A percentile compares a stretch with the other conserved stretches of the same genome.
Conservation (phyloP, 1,140 invertebrate species). For the Daktulosphaira vitifoliae region DNA sequence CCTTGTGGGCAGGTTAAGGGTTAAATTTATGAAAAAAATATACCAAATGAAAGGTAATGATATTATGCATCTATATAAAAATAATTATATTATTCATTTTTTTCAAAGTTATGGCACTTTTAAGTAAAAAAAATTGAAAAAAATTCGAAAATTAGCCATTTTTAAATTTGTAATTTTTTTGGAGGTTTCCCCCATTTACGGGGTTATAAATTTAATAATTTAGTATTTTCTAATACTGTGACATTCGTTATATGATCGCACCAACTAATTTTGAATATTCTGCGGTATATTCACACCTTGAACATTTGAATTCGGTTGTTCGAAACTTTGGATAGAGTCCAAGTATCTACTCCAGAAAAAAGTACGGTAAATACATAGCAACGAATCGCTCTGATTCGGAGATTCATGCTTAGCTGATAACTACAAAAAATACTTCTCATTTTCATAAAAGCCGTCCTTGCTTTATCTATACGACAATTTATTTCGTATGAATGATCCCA, state of each 20-base stretch:
- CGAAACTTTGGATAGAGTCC: slow-evolving; percentile 20
- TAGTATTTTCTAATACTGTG: background rate
- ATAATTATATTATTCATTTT: no score
- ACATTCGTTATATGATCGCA: slow-evolving; percentile 15
- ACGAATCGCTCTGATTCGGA: slow-evolving; percentile 8
- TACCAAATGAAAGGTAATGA: no score
- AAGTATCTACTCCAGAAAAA: slow-evolving; percentile 28
- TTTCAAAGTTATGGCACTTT: no score
- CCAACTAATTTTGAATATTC: slow-evolving; percentile 12
- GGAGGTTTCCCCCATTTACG: no score
- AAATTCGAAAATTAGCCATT: no score
- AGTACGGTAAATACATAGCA: slow-evolving; percentile 31
- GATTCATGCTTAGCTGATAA: slow-evolving; percentile 7
- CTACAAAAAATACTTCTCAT: slow-evolving; percentile 13
- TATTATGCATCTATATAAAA: no score
- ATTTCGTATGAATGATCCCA: slow-evolving; percentile 27
- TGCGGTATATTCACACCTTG: slow-evolving; percentile 3
- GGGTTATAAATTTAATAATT: no score
- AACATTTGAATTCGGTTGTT: slow-evolving; percentile 1
- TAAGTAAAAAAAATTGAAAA: no score
- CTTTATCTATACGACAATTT: slow-evolving; percentile 27
- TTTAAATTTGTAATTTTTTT: no score
- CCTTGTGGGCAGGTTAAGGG: no score
- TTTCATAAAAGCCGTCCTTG: slow-evolving; percentile 24
- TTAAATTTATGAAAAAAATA: no score